Evolutionary conservation across 1,140 invertebrate genomes (phyloP), one percentile per base, ranked within the genome.

Genomic region (Drosophila quadrilineata): DNA sequence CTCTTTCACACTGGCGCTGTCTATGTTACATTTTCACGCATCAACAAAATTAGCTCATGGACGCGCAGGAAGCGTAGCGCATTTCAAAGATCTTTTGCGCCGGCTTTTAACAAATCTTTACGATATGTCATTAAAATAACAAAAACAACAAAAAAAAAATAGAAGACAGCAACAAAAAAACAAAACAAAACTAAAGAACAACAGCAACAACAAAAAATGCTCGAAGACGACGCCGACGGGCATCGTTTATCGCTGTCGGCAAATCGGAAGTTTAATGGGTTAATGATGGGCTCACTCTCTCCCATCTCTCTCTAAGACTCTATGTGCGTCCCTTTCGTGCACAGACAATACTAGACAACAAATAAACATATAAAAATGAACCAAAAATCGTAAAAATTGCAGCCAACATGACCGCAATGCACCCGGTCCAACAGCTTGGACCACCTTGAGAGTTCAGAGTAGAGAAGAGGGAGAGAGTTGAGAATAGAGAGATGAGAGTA

Each of bases 191-290:
- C 53, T 12, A 35, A 49, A 49, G n/a, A 65, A 36, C 9, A 35
- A 41, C 52, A 59, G 10, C 21, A 28, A 41, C 14, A 26, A 36
- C 16, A 31, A 40, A 33, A 54, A 21, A 31, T 16, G 17, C 29
- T 49, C 8, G 52, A 59, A 52, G 46, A 19, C 24, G 41, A 38
- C 60, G 53, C 56, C 36, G 52, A 35, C 59, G 67, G 63, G 63
- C 49, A 22, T 49, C 80, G 75, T 86, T 86, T 86, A 85, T 86
- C 80, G 79, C 75, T 86, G 79, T 80, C 80, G 79, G 80, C 80
- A 85, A 85, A 85, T 85, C 79, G 79, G 79, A 85, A 85, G 79
- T 85, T 85, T 85, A 85, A 85, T 85, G 79, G 79, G 79, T 85
- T 85, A 85, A 85, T 86, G 79, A 86, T 85, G 79, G 67, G 17